Base-by-base conservation (phyloP, 2,888 invertebrate species). In the Halocaridina rubra region DNA sequence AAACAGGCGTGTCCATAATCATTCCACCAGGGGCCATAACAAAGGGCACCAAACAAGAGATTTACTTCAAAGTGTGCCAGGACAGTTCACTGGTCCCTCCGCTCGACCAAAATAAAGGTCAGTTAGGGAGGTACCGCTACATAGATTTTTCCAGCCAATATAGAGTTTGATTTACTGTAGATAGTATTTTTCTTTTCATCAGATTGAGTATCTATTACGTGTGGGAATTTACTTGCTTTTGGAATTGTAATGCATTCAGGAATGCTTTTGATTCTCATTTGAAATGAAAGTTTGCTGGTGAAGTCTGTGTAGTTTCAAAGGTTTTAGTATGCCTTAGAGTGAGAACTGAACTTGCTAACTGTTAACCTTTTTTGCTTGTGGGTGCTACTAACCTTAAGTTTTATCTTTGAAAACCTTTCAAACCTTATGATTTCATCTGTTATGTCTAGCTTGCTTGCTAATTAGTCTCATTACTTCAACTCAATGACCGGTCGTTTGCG, bases 91-190 rank as follows among this genome's bases (percentile, higher is more conserved):
- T 92, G 87, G 92, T 92, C 87, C 96, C 97, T 89, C 96, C 97
- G 87, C 93, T 97, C 92, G 96, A 97, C 93, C 94, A 95, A 92
- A 96, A 96, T 92, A 96, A 96, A 93, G 96, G 96, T 96, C 94
- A 80, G 89, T 84, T 74, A 81, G 81, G 81, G 53, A 46, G 81
- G 81, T 69, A 67, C 76, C 76, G 53, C 53, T 67, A 69, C 67
- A 19, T 24, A 76, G 81, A 76, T 76, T 81, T 81, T 81, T 67
- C 81, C 81, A 81, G 77, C 19, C 13, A 61, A n/a, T n/a, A 69
- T 39, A 22, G 46, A 53, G n/a, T n/a, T n/a, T n/a, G n/a, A n/a
- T n/a, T n/a, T n/a, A n/a, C n/a, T n/a, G n/a, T n/a, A n/a, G n/a
- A n/a, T n/a, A n/a, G n/a, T n/a, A n/a, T n/a, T n/a, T n/a, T n/a